These are phyloP conservation scores for Adelognathus sp. DNA, from an alignment of 2,888 invertebrate species.

Conservation along the genomic window DNA sequence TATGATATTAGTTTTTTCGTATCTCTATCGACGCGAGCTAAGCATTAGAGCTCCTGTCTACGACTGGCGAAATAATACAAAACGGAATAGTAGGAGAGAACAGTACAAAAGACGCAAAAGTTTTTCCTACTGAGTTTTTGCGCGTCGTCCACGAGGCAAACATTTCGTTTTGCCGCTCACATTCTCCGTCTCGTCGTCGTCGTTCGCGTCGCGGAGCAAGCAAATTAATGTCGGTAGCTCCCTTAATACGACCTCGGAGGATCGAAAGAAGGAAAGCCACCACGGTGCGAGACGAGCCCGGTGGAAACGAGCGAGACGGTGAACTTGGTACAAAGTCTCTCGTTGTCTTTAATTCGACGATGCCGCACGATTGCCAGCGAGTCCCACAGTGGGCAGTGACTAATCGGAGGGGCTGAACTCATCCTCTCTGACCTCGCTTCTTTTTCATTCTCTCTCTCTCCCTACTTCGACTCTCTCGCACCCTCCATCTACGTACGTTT, in stretches of 20 bases:
- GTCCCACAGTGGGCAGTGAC: constrained; percentile 58
- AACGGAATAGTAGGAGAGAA: too few relatives aligned
- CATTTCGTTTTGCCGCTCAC: too few relatives aligned
- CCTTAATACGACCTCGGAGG: constrained; percentile 49
- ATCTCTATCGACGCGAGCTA: too few relatives aligned
- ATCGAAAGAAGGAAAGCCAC: constrained; percentile 27
- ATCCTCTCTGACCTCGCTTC: neutral
- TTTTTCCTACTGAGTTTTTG: too few relatives aligned
- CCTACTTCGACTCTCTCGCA: too few relatives aligned
- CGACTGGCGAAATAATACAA: too few relatives aligned
- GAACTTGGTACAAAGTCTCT: constrained; percentile 58
- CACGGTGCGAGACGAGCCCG: neutral
- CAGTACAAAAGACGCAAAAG: too few relatives aligned
- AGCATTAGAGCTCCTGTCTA: too few relatives aligned
- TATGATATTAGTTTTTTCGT: too few relatives aligned
- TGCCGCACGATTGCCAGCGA: constrained; percentile 50
- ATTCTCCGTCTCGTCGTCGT: too few relatives aligned
- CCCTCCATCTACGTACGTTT: too few relatives aligned
- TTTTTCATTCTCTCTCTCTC: neutral
- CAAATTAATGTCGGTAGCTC: constrained; percentile 50
- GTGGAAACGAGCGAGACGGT: constrained; percentile 16
- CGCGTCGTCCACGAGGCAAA: too few relatives aligned
- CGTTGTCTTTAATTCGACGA: constrained; percentile 66
- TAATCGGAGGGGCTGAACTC: constrained; percentile 61
- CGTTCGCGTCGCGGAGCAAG: constrained; percentile 26